Conservation (phyloP, 2,888 invertebrate species). For the Megamerina dolium region DNA sequence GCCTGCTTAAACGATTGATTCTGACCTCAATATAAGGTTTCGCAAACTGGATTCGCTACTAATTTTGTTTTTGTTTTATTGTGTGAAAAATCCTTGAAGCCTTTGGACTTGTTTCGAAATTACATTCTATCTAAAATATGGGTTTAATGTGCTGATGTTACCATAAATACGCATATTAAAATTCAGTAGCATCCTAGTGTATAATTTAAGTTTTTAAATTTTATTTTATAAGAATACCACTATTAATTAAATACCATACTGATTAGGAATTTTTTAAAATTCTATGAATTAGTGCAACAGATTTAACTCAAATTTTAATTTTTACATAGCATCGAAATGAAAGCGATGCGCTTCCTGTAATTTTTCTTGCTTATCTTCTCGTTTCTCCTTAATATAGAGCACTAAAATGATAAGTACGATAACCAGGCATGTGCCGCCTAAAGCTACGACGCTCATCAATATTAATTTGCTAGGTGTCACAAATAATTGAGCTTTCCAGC, state of each 20-base stretch:
- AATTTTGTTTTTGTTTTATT: no score
- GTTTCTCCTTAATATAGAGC: conserved; percentile 84
- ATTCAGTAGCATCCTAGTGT: no score
- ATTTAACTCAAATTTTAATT: not conserved
- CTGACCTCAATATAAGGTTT: no score
- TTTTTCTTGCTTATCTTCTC: conserved; percentile 72
- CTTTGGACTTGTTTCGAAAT: no score
- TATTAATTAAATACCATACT: not conserved
- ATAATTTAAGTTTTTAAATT: no score
- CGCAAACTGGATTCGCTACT: no score
- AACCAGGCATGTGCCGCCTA: conserved; percentile 78
- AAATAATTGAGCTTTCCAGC: conserved; percentile 88
- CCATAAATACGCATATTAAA: no score
- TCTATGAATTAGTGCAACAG: no score
- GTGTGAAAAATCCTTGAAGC: no score
- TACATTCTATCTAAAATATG: no score
- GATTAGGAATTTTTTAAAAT: not conserved
- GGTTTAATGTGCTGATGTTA: no score
- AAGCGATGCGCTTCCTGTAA: conserved; percentile 76
- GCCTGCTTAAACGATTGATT: no score
- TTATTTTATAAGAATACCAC: not conserved
- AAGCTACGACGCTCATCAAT: conserved; percentile 81
- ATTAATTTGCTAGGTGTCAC: conserved; percentile 92
- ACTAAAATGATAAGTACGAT: conserved; percentile 79
- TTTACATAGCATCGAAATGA: conserved; percentile 80